Evolutionary conservation across 2,797 vertebrate species (phyloP), one percentile per base, ranked within the genome.

Genomic region (Gymnopithys bicolor): DNA sequence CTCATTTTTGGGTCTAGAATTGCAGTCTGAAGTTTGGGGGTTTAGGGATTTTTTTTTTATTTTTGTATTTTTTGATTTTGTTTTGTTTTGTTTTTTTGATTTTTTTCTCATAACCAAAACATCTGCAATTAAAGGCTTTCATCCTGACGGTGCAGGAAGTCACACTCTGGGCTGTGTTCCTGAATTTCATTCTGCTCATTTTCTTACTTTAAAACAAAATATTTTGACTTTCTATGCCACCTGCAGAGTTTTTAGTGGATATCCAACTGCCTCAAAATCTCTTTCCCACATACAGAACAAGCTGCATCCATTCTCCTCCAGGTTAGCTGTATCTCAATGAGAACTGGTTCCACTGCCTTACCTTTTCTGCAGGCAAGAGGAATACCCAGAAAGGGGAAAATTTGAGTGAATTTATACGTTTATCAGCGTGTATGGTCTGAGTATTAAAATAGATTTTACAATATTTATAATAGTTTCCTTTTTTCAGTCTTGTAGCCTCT

Each of bases 151-250:
- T 55, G 37, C 90, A 95, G 96, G 95, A 97, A 97, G 96, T 79
- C 92, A 52, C 89, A 94, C 51, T 62, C 95, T 87, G 64, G 45
- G 46, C 71, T 74, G 45, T 3, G 9, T 81, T 95, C 46, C 90
- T 95, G 80, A 96, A 94, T 96, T 96, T 95, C 49, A 64, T 88
- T 96, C 84, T 91, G 39, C 84, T 94, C 58, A 32, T 96, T 96
- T 96, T 93, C 85, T 93, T 63, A 85, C 59, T 96, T 94, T 91
- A 94, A 96, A 96, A 91, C 52, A 92, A 97, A 87, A 77, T 41
- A 43, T 89, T 95, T 93, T 93, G 71, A 71, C 48, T 94, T 89
- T 77, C 86, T 10, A 13, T 94, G 74, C 89, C 68, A 87, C 95
- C 97, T 95, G 92, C 35, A 11, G 96, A 45, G 87, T n/a, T 84